These are phyloP conservation scores for Cremastinae sp. DNA, from an alignment of 2,888 invertebrate genomes.

Conservation along the genomic window DNA sequence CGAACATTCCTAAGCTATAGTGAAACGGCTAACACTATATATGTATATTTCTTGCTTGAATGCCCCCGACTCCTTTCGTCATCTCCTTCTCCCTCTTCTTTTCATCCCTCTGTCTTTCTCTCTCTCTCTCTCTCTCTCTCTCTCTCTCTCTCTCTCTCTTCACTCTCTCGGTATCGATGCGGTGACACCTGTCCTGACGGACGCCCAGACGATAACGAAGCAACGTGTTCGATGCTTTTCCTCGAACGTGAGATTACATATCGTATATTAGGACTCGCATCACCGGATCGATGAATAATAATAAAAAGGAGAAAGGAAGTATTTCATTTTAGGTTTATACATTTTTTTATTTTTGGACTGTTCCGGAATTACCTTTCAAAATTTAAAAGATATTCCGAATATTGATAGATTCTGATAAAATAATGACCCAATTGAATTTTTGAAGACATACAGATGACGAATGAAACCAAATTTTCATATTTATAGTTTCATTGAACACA, in stretches of 20 bases:
- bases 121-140: background rate
- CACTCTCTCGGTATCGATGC: conserved; percentile 6
- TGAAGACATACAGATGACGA: too few species aligned
- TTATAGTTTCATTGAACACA: too few species aligned
- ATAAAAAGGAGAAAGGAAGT: too few species aligned
- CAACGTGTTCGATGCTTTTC: background rate
- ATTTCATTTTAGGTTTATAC: too few species aligned
- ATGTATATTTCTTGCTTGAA: conserved; percentile 47
- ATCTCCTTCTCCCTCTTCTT: conserved; percentile 4
- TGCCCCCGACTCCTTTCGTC: conserved; percentile 46
- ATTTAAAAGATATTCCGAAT: too few species aligned
- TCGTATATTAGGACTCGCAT: too few species aligned
- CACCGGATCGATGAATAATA: too few species aligned
- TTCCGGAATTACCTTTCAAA: too few species aligned
- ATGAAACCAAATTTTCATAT: too few species aligned
- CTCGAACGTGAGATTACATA: background rate
- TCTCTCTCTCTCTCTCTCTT: background rate
- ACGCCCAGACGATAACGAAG: background rate
- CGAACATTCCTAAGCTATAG: conserved; percentile 64
- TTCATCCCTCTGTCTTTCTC: background rate
- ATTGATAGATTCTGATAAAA: too few species aligned
- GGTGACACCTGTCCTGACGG: conserved; percentile 8
- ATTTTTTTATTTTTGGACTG: too few species aligned
- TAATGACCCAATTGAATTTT: too few species aligned
- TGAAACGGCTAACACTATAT: conserved; percentile 58